Conservation (phyloP, 2,888 invertebrate species). For the Euplexia lucipara region DNA sequence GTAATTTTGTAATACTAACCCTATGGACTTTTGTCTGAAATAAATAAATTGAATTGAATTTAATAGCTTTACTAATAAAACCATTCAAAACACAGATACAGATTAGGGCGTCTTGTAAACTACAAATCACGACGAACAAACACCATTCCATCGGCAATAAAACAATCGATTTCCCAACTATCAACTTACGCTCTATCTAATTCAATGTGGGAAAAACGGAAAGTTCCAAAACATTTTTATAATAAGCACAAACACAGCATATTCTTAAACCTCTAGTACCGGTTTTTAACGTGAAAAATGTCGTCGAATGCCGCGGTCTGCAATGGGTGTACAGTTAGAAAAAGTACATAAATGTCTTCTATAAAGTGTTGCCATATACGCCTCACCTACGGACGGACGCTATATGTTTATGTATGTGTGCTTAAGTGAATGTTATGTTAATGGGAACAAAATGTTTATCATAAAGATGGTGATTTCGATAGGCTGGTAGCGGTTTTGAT, state of each 20-base stretch:
- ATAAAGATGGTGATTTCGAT: slow-evolving; percentile 41
- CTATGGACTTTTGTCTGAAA: no score
- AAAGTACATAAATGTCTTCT: slow-evolving; percentile 61
- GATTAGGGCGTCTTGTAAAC: slow-evolving; percentile 23
- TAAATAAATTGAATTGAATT: no score
- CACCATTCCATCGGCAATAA: slow-evolving; percentile 16
- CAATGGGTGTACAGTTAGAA: slow-evolving; percentile 64
- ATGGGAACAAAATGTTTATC: slow-evolving; percentile 57
- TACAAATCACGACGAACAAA: slow-evolving; percentile 22
- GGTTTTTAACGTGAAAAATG: slow-evolving; percentile 61
- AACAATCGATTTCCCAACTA: slow-evolving; percentile 48
- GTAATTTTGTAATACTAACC: no score
- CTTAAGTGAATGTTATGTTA: slow-evolving; percentile 64
- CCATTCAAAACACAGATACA: slow-evolving; percentile 20
- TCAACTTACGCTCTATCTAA: slow-evolving; percentile 19
- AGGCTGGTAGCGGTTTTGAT: slow-evolving; percentile 18
- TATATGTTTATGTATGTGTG: slow-evolving; percentile 49
- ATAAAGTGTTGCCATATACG: slow-evolving; percentile 62
- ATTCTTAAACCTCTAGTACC: slow-evolving; percentile 51
- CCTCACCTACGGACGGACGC: slow-evolving; percentile 57
- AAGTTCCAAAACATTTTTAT: slow-evolving; percentile 55
- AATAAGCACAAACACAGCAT: slow-evolving; percentile 51
- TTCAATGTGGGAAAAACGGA: slow-evolving; percentile 53
- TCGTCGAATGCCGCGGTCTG: slow-evolving; percentile 62
- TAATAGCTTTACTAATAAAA: slow-evolving; percentile 11